phyloP scores from a whole-genome alignment of 2,888 invertebrate species.

The Cephalotes varians region DNA sequence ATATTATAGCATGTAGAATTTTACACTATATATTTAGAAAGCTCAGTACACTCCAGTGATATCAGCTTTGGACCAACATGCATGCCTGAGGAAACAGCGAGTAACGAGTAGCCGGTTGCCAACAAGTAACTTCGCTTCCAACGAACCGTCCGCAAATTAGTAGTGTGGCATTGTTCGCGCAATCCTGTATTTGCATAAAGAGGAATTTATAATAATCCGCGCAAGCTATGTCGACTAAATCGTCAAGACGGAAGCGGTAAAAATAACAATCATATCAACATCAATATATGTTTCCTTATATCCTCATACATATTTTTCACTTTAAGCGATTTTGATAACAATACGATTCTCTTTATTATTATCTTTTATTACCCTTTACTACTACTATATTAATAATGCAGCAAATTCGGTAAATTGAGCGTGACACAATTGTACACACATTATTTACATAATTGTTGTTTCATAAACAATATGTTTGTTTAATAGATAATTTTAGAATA shows the following conservation, averaged over 20 bases:
- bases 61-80: constrained; percentile 24
- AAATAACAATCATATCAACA: not conserved
- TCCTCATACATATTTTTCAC: not conserved
- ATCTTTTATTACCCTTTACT: too few relatives aligned
- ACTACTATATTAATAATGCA: not conserved
- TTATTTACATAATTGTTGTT: not conserved
- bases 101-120: constrained; percentile 40
- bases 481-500: constrained; percentile 10
- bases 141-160: constrained; percentile 52
- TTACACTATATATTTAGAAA: constrained; percentile 17
- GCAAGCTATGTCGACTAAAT: constrained; percentile 13
- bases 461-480: not conserved
- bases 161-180: constrained; percentile 49
- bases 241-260: constrained; percentile 18
- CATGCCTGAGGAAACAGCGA: constrained; percentile 38
- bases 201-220: constrained; percentile 52
- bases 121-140: constrained; percentile 47
- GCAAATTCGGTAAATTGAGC: not conserved
- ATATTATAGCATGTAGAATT: constrained; percentile 3
- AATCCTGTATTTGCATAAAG: constrained; percentile 47
- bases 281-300: not conserved
- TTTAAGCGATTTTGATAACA: not conserved
- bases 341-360: not conserved
- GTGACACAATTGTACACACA: not conserved
- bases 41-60: constrained; percentile 25